These are phyloP conservation scores for Budorcas taxicolor DNA, from an alignment of 2,113 vertebrate genomes.

Conservation along the genomic window DNA sequence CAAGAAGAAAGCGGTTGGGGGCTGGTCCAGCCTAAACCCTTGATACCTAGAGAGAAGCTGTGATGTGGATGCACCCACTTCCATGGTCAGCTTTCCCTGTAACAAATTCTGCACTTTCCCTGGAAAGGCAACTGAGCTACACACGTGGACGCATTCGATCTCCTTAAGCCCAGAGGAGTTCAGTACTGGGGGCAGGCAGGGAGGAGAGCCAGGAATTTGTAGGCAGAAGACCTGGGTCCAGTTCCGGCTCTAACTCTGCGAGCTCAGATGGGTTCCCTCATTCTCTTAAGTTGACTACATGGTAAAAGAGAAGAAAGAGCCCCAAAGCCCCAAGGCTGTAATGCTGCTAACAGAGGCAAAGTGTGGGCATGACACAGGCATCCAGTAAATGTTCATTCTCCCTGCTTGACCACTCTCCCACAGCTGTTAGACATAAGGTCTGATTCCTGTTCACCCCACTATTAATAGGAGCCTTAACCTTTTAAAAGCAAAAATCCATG, in stretches of 20 bases:
- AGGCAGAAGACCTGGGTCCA: not conserved
- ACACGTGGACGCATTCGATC: not conserved
- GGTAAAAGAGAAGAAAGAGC: not conserved
- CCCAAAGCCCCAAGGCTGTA: too few relatives aligned
- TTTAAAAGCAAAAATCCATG: slow-evolving; percentile 27
- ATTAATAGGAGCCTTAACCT: slow-evolving; percentile 8
- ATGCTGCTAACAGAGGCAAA: not conserved
- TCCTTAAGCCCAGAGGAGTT: not conserved
- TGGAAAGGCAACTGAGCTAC: not conserved
- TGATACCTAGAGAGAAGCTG: not conserved
- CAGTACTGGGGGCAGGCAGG: too few relatives aligned
- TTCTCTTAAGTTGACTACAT: not conserved
- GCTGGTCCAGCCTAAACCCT: not conserved
- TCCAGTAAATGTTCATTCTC: not conserved
- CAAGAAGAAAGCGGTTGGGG: not conserved
- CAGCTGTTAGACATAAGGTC: not conserved
- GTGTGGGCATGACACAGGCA: not conserved
- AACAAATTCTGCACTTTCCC: not conserved
- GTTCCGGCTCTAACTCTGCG: not conserved
- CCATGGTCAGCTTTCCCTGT: not conserved
- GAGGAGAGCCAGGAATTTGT: not conserved
- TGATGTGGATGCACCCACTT: not conserved
- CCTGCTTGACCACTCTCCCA: not conserved
- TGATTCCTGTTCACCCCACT: not conserved
- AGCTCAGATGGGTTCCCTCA: not conserved